Percentiles rank a stretch among this genome's conserved stretches.
Conservation (phyloP, 2,797 vertebrate genomes). For the Poecilia velifera region DNA sequence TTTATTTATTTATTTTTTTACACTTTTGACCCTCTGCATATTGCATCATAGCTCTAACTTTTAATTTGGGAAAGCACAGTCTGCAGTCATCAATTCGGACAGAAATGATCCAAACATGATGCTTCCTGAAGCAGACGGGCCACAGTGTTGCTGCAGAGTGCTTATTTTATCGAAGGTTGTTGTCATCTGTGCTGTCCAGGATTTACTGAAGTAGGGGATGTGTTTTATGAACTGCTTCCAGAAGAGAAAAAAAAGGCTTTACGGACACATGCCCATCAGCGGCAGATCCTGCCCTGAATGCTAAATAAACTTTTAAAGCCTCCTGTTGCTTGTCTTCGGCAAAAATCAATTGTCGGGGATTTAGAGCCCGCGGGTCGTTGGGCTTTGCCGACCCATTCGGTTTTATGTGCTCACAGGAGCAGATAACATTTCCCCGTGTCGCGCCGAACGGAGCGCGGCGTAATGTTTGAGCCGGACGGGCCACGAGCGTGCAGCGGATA, state of each 20-base stretch:
- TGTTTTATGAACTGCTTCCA: conserved; percentile 7
- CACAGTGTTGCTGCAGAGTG: background rate
- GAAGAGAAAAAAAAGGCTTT: background rate
- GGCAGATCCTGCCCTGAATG: background rate
- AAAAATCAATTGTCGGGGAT: conserved; percentile 2
- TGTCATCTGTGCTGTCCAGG: too few relatives aligned
- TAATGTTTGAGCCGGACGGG: background rate
- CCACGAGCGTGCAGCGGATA: conserved; percentile 23
- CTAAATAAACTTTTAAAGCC: conserved; percentile 10
- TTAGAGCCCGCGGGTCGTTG: conserved; percentile 11
- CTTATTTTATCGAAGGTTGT: background rate
- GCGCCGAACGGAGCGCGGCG: background rate
- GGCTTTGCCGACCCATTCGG: background rate
- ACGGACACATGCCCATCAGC: conserved; percentile 3
- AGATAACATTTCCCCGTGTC: conserved; percentile 7
- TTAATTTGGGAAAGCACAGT: background rate
- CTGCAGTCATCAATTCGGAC: background rate
- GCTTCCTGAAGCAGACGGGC: background rate
- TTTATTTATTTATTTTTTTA: too few relatives aligned
- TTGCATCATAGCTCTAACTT: background rate
- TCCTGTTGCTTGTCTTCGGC: background rate
- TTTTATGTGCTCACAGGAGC: conserved; percentile 5
- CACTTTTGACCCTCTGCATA: background rate
- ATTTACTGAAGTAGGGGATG: background rate
- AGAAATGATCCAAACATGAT: background rate